These are phyloP conservation scores for Aphelocoma coerulescens DNA, from an alignment of 2,113 vertebrate species.

Conservation along the genomic window DNA sequence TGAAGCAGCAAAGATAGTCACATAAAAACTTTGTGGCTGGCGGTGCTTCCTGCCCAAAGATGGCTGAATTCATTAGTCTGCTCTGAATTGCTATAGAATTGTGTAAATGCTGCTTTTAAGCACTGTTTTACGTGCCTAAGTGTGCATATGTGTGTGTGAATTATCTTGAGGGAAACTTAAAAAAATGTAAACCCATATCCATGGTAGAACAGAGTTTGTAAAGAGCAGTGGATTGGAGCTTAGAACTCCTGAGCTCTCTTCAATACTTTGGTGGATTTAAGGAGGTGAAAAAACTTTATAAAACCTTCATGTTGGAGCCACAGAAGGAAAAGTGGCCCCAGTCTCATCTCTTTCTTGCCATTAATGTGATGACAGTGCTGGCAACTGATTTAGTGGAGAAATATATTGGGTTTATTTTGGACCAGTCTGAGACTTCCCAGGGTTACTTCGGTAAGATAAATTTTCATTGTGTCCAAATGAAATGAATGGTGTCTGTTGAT, in stretches of 20 bases:
- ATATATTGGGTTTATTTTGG: not conserved
- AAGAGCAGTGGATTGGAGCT: not conserved
- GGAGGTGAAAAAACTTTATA: not conserved
- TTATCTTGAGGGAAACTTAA: not conserved
- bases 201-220: not conserved
- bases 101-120: not conserved
- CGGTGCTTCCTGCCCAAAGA: not conserved
- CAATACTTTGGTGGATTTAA: not conserved
- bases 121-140: not conserved
- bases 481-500: not conserved
- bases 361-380: not conserved
- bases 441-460: not conserved
- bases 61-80: not conserved
- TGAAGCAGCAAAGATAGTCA: constrained; percentile 19
- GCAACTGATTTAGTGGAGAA: not conserved
- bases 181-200: not conserved
- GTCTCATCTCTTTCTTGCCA: not conserved
- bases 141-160: not conserved
- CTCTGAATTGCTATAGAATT: not conserved
- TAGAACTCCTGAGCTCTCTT: not conserved
- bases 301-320: not conserved
- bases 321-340: not conserved
- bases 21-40: constrained; percentile 8
- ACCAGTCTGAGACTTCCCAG: not conserved
- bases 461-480: not conserved